Base-by-base conservation (phyloP, 2,797 vertebrate species). In the Echeneis naucrates region DNA sequence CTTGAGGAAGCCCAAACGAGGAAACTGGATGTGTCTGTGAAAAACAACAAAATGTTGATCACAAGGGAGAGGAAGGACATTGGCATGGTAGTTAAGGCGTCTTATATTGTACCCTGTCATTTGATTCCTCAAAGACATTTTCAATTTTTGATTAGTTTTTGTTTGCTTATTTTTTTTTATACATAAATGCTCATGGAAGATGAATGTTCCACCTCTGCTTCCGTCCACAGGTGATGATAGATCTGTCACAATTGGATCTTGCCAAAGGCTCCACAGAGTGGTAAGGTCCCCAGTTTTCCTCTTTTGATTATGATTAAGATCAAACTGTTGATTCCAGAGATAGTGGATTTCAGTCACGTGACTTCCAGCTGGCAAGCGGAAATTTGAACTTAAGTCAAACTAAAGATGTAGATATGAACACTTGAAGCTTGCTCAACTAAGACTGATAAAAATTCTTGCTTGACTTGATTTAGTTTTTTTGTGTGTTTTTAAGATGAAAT, bases 51-150 rank as follows among this genome's bases (percentile, higher is more conserved):
- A 69, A 95, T 96, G 0, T 94, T 98, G 64, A 90, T 95, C 79
- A 96, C 93, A 8, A 94, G 96, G 54, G 95, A 97, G 64, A 95
- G 95, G 33, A 97, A 96, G 72, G 97, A 99, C 87, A 93, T 99
- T 63, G 98, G 98, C 68, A 97, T 93, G 92, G 98, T 99, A 85
- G 82, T 87, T 30, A 45, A n/a, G 24, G 0, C 37, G 50, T 0
- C 9, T 35, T 32, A 13, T 40, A 0, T 35, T 2, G 2, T 11
- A 26, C 3, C 8, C 1, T 53, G 5, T 17, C 2, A 10, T 42
- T 42, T 60, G 14, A n/a, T 51, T 61, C 3, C 21, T 50, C 24
- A 56, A 6, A 8, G 0, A 59, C 19, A 1, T 27, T 40, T 44
- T 63, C 6, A 7, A 32, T 33, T 33, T 33, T 33, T 33, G 9